A percentile compares a stretch with the other conserved stretches of the same genome.
phyloP scores from a whole-genome alignment of 2,888 invertebrate genomes.

The Andrena dorsata region DNA sequence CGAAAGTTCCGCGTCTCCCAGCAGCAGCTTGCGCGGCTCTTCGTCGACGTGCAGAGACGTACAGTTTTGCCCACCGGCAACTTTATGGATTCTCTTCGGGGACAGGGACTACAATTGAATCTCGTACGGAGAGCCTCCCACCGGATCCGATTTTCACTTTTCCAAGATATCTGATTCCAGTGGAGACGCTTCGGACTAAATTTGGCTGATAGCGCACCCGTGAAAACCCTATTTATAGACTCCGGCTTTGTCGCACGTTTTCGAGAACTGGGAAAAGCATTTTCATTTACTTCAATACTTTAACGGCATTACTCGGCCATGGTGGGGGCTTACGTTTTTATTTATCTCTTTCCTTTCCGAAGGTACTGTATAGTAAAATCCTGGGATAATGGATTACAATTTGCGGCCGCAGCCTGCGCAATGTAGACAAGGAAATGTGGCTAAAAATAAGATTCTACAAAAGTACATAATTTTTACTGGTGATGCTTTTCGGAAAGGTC shows the following conservation, averaged over 20 bases:
- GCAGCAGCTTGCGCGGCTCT: constrained; percentile 50
- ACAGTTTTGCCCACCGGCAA: constrained; percentile 21
- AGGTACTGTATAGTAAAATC: background rate
- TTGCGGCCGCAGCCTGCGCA: background rate
- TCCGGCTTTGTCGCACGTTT: background rate
- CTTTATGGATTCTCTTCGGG: constrained; percentile 41
- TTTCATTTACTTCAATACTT: constrained; percentile 30
- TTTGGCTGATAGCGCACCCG: constrained; percentile 8
- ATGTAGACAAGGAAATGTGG: background rate
- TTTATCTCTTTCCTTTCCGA: background rate
- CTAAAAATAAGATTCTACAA: too few species aligned
- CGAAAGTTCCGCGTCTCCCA: constrained; percentile 41
- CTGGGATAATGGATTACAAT: background rate
- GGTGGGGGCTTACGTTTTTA: background rate
- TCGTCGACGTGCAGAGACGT: constrained; percentile 32
- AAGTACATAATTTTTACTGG: background rate
- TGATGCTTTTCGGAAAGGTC: background rate
- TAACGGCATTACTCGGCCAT: constrained; percentile 9
- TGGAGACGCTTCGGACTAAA: constrained; percentile 7
- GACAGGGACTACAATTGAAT: constrained; percentile 42
- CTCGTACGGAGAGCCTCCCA: constrained; percentile 3
- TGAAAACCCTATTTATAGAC: constrained; percentile 28
- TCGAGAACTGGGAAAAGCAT: background rate
- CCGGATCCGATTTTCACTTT: constrained; percentile 37
- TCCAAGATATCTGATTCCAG: constrained; percentile 9